Evolutionary conservation across 1,140 invertebrate species (phyloP).

Genomic region (Halyomorpha halys): DNA sequence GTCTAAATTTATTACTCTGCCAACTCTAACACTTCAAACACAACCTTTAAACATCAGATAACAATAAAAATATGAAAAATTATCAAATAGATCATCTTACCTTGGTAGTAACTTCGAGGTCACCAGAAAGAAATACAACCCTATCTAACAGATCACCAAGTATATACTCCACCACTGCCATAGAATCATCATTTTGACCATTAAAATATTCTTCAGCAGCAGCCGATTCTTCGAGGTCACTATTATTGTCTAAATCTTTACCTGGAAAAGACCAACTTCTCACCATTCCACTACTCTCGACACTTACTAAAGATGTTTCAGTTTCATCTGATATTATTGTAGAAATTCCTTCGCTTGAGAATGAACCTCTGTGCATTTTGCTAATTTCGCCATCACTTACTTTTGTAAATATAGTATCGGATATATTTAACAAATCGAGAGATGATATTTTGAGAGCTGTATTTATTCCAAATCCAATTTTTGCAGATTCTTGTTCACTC

Average conservation of each 20-base stretch:
- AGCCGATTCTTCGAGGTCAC: constrained; percentile 40
- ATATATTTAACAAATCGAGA: constrained; percentile 30
- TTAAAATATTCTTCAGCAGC: constrained; percentile 49
- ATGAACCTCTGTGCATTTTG: constrained; percentile 24
- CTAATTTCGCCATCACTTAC: constrained; percentile 31
- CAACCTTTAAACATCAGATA: too few relatives aligned
- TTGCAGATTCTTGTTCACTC: constrained; percentile 27
- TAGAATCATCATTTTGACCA: constrained; percentile 28
- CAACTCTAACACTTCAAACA: too few relatives aligned
- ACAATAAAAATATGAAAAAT: not conserved
- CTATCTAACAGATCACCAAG: constrained; percentile 45
- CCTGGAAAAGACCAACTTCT: constrained; percentile 32
- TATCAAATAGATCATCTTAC: not conserved
- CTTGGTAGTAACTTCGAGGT: constrained; percentile 22
- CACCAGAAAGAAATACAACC: constrained; percentile 33
- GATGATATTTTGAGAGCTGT: constrained; percentile 29
- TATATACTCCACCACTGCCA: constrained; percentile 42
- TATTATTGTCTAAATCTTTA: constrained; percentile 22
- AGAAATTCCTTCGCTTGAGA: constrained; percentile 28
- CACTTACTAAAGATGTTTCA: constrained; percentile 1
- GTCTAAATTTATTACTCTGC: too few relatives aligned
- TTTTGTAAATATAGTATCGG: constrained; percentile 32
- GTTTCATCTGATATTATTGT: constrained; percentile 10
- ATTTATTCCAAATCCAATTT: constrained; percentile 26
- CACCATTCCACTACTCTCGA: constrained; percentile 29